Evolutionary conservation across 2,113 vertebrate species (phyloP).

Genomic region (Plecotus auritus): DNA sequence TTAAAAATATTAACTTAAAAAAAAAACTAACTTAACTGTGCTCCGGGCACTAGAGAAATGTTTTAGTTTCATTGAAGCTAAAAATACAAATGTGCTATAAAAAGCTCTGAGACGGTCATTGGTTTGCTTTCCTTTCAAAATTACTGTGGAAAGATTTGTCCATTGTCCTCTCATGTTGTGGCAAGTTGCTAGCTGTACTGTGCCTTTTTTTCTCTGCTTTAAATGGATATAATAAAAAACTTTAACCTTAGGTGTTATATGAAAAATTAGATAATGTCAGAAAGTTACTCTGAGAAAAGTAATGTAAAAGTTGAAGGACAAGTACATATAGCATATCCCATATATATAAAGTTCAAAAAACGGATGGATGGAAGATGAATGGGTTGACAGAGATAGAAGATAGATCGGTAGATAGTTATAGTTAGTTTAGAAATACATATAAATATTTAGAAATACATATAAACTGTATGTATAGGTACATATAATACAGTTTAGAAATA

Average conservation of each 20-base stretch:
- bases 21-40: slow-evolving; percentile 21
- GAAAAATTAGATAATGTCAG: slow-evolving; percentile 27
- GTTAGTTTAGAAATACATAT: neutral
- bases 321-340: neutral
- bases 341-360: neutral
- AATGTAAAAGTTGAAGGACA: neutral
- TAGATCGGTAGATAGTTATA: neutral
- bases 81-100: slow-evolving; percentile 25
- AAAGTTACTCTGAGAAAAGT: slow-evolving; percentile 19
- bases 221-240: neutral
- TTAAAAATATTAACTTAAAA: slow-evolving; percentile 5
- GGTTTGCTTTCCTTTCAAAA: slow-evolving; percentile 28
- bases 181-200: neutral
- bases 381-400: neutral
- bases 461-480: neutral
- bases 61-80: slow-evolving; percentile 39
- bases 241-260: slow-evolving; percentile 3
- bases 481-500: neutral
- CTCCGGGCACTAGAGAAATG: slow-evolving; percentile 18
- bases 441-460: neutral
- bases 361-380: neutral
- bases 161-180: neutral
- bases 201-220: neutral
- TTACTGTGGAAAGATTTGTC: neutral
- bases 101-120: slow-evolving; percentile 1